These are phyloP conservation scores for Sphaerodactylus townsendi DNA, from an alignment of 2,113 vertebrate genomes.

Conservation along the genomic window DNA sequence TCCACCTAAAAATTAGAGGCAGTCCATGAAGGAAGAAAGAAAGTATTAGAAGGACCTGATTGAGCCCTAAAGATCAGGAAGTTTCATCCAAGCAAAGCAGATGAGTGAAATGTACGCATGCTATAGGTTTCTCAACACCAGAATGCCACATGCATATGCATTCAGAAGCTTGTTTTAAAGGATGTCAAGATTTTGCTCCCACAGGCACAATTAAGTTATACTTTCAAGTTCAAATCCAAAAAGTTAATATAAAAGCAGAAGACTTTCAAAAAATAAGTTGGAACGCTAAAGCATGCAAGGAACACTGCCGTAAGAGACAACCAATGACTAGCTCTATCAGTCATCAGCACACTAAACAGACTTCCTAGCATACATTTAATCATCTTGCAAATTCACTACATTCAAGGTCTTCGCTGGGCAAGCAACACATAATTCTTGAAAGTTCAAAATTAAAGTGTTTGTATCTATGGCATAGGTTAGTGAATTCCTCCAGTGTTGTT, in stretches of 20 bases:
- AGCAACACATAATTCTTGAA: background rate
- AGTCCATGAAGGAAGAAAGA: conserved; percentile 24
- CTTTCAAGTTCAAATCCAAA: background rate
- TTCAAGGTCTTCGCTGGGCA: background rate
- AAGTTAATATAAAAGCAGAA: conserved; percentile 14
- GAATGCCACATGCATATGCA: conserved; percentile 25
- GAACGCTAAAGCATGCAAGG: conserved; percentile 2
- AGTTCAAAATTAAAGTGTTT: background rate
- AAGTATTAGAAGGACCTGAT: background rate
- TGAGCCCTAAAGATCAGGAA: background rate
- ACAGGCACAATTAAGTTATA: background rate
- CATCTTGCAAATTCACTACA: background rate
- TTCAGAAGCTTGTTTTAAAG: background rate
- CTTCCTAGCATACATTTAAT: background rate
- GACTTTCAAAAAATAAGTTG: background rate
- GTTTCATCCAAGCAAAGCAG: background rate
- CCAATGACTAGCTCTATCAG: background rate
- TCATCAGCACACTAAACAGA: background rate
- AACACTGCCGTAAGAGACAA: background rate
- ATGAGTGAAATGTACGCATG: background rate
- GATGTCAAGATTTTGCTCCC: background rate
- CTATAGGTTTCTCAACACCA: background rate
- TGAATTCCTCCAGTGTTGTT: background rate
- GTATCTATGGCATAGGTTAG: background rate
- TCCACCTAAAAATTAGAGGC: conserved; percentile 58